Evolutionary conservation across 1,140 invertebrate species (phyloP).

Genomic region (Onthophagus taurus): DNA sequence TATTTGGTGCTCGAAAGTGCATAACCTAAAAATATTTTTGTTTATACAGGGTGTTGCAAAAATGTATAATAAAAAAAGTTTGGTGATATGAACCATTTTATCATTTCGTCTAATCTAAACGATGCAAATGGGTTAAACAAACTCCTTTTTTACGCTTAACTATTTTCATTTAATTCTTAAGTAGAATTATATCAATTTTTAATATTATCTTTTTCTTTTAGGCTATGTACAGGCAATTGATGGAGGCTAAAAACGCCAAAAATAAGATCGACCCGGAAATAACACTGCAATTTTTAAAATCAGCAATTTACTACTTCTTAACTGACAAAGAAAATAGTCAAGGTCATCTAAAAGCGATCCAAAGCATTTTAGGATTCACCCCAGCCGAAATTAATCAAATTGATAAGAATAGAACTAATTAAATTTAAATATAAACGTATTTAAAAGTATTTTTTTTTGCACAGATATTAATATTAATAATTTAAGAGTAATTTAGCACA

Average conservation of each 20-base stretch:
- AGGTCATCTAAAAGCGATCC: slow-evolving; percentile 74
- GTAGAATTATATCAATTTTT: too few relatives aligned
- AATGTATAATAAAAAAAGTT: too few relatives aligned
- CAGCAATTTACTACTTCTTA: slow-evolving; percentile 82
- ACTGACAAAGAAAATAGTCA: slow-evolving; percentile 77
- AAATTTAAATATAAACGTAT: slow-evolving; percentile 2
- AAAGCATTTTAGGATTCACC: slow-evolving; percentile 74
- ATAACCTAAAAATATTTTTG: too few relatives aligned
- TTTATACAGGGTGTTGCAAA: too few relatives aligned
- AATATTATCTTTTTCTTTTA: slow-evolving; percentile 38
- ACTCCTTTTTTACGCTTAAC: slow-evolving; percentile 5
- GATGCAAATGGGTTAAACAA: too few relatives aligned
- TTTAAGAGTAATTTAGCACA: too few relatives aligned
- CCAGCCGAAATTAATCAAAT: slow-evolving; percentile 66
- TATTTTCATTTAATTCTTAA: background rate
- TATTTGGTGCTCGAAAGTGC: too few relatives aligned
- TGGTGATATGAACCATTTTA: too few relatives aligned
- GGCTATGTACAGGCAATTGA: slow-evolving; percentile 72
- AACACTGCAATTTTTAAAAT: slow-evolving; percentile 79
- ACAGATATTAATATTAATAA: too few relatives aligned
- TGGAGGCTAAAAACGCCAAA: slow-evolving; percentile 59
- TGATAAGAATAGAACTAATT: slow-evolving; percentile 46
- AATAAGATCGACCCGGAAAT: slow-evolving; percentile 71
- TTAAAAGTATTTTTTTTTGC: background rate
- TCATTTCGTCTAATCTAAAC: too few relatives aligned